Evolutionary conservation across 2,113 vertebrate genomes (phyloP).

Genomic region (Cacatua alba): DNA sequence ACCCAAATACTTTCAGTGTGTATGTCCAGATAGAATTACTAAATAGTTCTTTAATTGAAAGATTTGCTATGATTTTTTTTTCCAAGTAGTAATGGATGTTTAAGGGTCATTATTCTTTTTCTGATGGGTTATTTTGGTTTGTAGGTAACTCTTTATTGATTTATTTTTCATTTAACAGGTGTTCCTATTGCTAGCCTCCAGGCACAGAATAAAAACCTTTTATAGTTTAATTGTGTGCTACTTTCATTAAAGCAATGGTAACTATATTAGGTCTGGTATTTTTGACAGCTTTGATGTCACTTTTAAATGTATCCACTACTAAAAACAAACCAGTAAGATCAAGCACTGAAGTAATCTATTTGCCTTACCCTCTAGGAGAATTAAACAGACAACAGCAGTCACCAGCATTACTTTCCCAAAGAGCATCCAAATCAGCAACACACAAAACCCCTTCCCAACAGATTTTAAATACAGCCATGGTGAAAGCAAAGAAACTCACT

Average conservation of each 20-base stretch:
- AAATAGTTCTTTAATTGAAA: background rate
- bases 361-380: background rate
- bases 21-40: background rate
- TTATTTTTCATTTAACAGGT: background rate
- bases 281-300: background rate
- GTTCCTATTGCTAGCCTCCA: background rate
- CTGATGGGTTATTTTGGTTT: background rate
- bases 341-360: constrained; percentile 1
- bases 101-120: background rate
- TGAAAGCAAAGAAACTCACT: background rate
- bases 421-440: background rate
- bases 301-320: background rate
- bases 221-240: background rate
- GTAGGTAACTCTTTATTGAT: background rate
- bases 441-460: background rate
- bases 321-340: constrained; percentile 17
- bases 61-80: background rate
- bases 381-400: background rate
- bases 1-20: background rate
- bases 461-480: background rate
- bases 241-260: background rate
- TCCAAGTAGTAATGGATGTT: background rate
- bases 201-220: background rate
- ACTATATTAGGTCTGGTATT: background rate
- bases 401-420: background rate